A percentile compares a stretch with the other conserved stretches of the same genome.
Conservation (phyloP, 2,888 invertebrate species). For the Machimus atricapillus region DNA sequence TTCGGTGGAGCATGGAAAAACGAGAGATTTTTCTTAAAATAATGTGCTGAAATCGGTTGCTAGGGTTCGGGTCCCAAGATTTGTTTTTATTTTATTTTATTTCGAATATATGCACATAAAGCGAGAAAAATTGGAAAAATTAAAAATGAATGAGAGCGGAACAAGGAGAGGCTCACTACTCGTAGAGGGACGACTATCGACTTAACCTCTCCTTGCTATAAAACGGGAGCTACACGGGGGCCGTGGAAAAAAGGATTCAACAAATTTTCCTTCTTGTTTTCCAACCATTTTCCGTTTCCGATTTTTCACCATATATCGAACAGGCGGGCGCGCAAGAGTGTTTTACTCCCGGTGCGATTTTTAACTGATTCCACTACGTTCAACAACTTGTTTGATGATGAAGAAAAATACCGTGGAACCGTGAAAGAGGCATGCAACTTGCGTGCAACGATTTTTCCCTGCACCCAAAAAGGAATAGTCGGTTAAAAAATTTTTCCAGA, state of each 20-base stretch:
- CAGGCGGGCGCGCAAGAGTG: slow-evolving; percentile 21
- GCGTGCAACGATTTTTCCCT: not conserved
- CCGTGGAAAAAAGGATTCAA: not conserved
- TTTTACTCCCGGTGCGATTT: not conserved
- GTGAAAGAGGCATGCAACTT: not conserved
- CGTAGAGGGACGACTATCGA: slow-evolving; percentile 31
- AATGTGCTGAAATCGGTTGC: not conserved
- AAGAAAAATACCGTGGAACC: not conserved
- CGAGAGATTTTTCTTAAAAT: not conserved
- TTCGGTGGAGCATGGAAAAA: not conserved
- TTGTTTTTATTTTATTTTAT: not conserved
- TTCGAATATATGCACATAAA: not conserved
- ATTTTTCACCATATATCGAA: slow-evolving; percentile 20
- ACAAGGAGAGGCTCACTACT: slow-evolving; percentile 17
- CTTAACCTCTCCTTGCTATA: slow-evolving; percentile 14
- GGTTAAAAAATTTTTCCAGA: not conserved
- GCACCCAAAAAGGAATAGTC: not conserved
- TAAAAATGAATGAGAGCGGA: slow-evolving; percentile 31
- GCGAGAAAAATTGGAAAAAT: slow-evolving; percentile 10
- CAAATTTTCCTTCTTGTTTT: not conserved
- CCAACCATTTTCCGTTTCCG: slow-evolving; percentile 33
- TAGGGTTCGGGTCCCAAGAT: not conserved
- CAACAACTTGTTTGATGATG: slow-evolving; percentile 30
- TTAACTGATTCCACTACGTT: not conserved
- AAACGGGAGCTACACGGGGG: not conserved